A percentile compares a stretch with the other conserved stretches of the same genome.
Evolutionary conservation across 2,797 vertebrate species (phyloP).

Genomic region (Lindbergichthys nudifrons): DNA sequence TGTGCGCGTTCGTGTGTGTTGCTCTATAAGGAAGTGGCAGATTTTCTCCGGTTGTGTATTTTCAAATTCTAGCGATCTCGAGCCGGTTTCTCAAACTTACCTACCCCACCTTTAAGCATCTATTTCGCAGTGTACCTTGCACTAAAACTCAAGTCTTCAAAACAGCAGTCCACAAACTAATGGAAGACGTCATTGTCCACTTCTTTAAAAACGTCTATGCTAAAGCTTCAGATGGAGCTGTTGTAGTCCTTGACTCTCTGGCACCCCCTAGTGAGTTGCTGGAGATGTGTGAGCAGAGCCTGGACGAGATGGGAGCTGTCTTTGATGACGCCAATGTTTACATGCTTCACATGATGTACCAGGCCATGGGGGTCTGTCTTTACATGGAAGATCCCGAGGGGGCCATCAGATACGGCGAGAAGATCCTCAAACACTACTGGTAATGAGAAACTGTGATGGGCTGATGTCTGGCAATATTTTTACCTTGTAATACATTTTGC

Average conservation of each 20-base stretch:
- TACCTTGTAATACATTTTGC: background rate
- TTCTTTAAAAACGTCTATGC: no score
- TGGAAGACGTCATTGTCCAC: no score
- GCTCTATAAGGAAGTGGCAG: no score
- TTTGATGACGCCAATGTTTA: conserved; percentile 94
- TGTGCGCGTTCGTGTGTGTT: no score
- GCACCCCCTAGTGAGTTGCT: conserved; percentile 91
- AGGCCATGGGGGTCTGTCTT: conserved; percentile 96
- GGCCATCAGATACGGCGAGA: conserved; percentile 91
- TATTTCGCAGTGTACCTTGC: no score
- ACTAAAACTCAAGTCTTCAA: no score
- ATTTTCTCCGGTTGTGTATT: no score
- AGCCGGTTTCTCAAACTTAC: no score
- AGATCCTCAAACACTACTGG: conserved; percentile 93
- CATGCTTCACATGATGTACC: conserved; percentile 98
- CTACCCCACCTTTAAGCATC: no score
- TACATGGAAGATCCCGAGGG: conserved; percentile 85
- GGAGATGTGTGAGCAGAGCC: conserved; percentile 94
- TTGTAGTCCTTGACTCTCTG: conserved; percentile 86
- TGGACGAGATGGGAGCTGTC: conserved; percentile 92
- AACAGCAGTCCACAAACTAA: no score
- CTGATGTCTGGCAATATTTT: no score
- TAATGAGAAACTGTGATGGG: conserved; percentile 52
- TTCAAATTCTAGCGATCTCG: no score
- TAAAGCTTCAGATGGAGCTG: background rate